A percentile compares a stretch with the other conserved stretches of the same genome.
Evolutionary conservation across 2,888 invertebrate species (phyloP).

Genomic region (Cenopis cana): DNA sequence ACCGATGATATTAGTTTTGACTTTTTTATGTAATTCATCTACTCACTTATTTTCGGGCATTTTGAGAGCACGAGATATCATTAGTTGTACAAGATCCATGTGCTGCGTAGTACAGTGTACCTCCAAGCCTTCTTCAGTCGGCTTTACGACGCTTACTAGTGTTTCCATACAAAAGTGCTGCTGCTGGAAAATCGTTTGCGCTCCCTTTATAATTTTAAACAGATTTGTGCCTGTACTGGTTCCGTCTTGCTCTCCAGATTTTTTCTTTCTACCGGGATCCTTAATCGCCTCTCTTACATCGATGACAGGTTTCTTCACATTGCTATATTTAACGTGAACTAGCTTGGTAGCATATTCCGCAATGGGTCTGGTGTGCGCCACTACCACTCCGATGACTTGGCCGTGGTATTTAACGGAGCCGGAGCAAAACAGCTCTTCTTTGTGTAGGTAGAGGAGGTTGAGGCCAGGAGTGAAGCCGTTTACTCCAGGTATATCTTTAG

Average conservation of each 20-base stretch:
- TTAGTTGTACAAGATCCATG: constrained; percentile 83
- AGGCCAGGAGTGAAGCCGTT: constrained; percentile 82
- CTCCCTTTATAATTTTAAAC: constrained; percentile 78
- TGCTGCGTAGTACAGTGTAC: constrained; percentile 86
- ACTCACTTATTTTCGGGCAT: constrained; percentile 80
- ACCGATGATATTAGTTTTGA: too few relatives aligned
- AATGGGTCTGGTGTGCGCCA: constrained; percentile 81
- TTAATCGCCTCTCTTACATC: constrained; percentile 56
- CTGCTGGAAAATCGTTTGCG: constrained; percentile 83
- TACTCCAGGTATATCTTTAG: constrained; percentile 88
- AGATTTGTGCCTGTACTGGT: constrained; percentile 76
- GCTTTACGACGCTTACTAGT: constrained; percentile 86
- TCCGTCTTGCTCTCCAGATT: constrained; percentile 48
- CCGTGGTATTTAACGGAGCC: constrained; percentile 49
- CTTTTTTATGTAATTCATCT: too few relatives aligned
- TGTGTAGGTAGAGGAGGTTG: constrained; percentile 47
- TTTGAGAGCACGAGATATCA: constrained; percentile 81
- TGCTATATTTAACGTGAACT: constrained; percentile 82
- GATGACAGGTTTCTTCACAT: constrained; percentile 63
- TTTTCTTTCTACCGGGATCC: constrained; percentile 52
- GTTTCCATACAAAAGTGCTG: constrained; percentile 92
- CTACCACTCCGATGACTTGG: constrained; percentile 59
- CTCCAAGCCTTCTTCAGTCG: constrained; percentile 88
- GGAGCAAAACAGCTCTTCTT: constrained; percentile 75
- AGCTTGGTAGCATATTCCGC: constrained; percentile 84